These are phyloP conservation scores for Aurelia aurita complex sp. Pacific DNA, from an alignment of 30 jellyfish, hydroid and myxozoan genomes.

Conservation along the genomic window DNA sequence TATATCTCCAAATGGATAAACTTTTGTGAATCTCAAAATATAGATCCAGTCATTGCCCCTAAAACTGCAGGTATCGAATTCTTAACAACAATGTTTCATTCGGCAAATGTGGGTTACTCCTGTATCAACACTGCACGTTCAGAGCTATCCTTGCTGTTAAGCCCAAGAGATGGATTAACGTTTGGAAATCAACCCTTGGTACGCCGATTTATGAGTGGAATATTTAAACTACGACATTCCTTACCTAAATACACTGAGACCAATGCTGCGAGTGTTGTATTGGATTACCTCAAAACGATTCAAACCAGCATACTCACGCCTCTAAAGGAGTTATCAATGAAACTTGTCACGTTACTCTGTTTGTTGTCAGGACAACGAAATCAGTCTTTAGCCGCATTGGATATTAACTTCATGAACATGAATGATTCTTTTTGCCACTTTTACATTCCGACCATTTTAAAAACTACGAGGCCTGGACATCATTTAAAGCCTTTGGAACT, in stretches of 20 bases:
- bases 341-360: slow-evolving; percentile 1
- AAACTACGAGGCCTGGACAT: slow-evolving; percentile 29
- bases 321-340: not conserved
- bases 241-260: slow-evolving; percentile 27
- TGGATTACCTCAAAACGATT: not conserved
- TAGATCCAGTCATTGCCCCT: not conserved
- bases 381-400: slow-evolving; percentile 5
- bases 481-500: slow-evolving; percentile 30
- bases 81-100: not conserved
- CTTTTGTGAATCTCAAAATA: not conserved
- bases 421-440: not conserved
- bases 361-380: slow-evolving; percentile 28
- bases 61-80: not conserved
- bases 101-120: not conserved
- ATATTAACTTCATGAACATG: not conserved
- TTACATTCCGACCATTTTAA: not conserved
- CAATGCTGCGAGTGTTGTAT: slow-evolving; percentile 4
- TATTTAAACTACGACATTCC: slow-evolving; percentile 6
- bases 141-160: slow-evolving; percentile 17
- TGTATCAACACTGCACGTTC: slow-evolving; percentile 40
- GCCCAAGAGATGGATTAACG: not conserved
- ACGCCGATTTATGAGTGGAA: slow-evolving; percentile 10
- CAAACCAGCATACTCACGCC: not conserved
- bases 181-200: slow-evolving; percentile 29
- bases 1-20: not conserved